phyloP scores from a whole-genome alignment of 2,797 vertebrate species.

The Phoxinus dragarum region DNA sequence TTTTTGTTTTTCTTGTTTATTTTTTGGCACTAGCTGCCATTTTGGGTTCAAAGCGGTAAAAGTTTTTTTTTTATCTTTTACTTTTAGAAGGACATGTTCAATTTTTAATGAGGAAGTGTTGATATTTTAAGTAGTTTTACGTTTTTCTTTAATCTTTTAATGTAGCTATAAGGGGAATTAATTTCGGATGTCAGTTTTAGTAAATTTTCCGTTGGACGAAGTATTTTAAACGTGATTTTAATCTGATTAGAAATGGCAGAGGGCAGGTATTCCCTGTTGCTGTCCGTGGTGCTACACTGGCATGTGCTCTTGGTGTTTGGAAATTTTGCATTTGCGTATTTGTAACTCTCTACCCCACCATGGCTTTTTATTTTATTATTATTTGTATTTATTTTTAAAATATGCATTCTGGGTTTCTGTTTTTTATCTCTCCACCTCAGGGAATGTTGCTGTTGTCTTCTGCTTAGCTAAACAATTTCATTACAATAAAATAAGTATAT shows the following conservation, averaged over 20 bases:
- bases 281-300: slow-evolving; percentile 13
- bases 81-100: too few relatives aligned
- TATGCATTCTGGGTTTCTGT: background rate
- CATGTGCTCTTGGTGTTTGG: background rate
- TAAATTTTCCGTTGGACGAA: background rate
- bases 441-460: background rate
- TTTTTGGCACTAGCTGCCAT: background rate
- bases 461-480: background rate
- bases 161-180: background rate
- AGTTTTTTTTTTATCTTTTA: background rate
- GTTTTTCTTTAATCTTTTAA: too few relatives aligned
- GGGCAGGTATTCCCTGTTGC: background rate
- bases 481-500: too few relatives aligned
- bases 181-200: background rate
- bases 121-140: too few relatives aligned
- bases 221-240: background rate
- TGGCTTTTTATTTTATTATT: too few relatives aligned
- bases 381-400: too few relatives aligned
- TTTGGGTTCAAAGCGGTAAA: background rate
- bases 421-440: background rate
- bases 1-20: background rate
- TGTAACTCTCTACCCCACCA: too few relatives aligned
- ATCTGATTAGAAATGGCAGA: background rate
- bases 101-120: too few relatives aligned
- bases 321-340: too few relatives aligned